These are phyloP conservation scores for Lymantria monacha DNA, from an alignment of 2,888 invertebrate genomes.

Conservation along the genomic window DNA sequence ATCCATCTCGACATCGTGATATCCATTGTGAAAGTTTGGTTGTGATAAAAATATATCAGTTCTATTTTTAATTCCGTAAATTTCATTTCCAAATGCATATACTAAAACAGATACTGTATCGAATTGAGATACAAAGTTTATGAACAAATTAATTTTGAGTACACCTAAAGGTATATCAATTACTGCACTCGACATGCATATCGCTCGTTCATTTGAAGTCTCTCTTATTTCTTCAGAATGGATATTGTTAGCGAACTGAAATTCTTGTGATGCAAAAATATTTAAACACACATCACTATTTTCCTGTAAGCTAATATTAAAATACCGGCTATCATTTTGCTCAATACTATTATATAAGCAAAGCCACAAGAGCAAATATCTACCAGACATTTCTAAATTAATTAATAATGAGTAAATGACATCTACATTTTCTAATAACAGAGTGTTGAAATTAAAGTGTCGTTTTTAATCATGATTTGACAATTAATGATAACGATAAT, in stretches of 20 bases:
- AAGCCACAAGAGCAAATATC: slow-evolving; percentile 6
- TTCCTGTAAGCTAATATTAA: slow-evolving; percentile 7
- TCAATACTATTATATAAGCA: slow-evolving; percentile 7
- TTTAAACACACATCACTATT: slow-evolving; percentile 5
- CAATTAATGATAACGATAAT: background rate
- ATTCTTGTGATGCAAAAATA: background rate
- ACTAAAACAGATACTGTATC: slow-evolving; percentile 36
- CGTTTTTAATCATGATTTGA: background rate
- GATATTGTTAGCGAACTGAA: background rate
- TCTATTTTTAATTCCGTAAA: slow-evolving; percentile 1
- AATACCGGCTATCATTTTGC: slow-evolving; percentile 4
- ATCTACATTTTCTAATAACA: background rate
- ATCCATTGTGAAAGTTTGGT: slow-evolving; percentile 12
- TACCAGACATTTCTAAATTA: background rate
- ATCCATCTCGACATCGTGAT: slow-evolving; percentile 15
- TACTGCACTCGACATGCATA: slow-evolving; percentile 18
- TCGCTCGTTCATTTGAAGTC: background rate
- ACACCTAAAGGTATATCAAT: slow-evolving; percentile 16
- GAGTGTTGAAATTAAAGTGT: background rate
- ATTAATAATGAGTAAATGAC: background rate
- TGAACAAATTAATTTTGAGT: slow-evolving; percentile 17
- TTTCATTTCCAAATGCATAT: slow-evolving; percentile 15
- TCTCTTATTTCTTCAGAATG: background rate
- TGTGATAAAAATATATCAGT: background rate
- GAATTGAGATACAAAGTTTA: slow-evolving; percentile 15